These are phyloP conservation scores for Coregonus clupeaformis DNA, from an alignment of 2,113 vertebrate species.

Conservation along the genomic window DNA sequence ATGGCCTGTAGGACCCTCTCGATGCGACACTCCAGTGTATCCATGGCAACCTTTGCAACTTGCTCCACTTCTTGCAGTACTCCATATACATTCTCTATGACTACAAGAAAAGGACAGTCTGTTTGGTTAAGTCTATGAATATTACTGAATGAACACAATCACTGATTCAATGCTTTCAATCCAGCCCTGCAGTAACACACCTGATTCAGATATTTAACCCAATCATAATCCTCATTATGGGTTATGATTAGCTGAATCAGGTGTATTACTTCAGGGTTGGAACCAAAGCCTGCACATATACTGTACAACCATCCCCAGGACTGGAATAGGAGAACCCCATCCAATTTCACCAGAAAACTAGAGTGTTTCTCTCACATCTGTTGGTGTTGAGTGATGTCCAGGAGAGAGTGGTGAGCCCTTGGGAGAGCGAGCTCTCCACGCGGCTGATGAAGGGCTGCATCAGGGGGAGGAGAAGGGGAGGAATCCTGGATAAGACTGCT, in stretches of 20 bases:
- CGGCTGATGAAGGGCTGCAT: conserved; percentile 73
- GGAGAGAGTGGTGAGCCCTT: conserved; percentile 73
- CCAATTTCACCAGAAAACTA: too few species aligned
- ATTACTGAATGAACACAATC: not conserved
- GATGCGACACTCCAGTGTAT: conserved; percentile 80
- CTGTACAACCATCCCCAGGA: too few species aligned
- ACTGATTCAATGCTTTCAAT: not conserved
- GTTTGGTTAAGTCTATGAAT: not conserved
- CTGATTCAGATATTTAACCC: too few species aligned
- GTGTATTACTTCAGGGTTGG: too few species aligned
- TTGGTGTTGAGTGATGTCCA: conserved; percentile 75
- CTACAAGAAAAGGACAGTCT: conserved; percentile 55
- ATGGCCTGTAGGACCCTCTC: conserved; percentile 67
- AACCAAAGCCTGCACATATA: too few species aligned
- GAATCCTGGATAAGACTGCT: conserved; percentile 56
- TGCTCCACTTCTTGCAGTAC: conserved; percentile 69
- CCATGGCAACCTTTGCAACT: conserved; percentile 57
- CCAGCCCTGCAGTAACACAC: too few species aligned
- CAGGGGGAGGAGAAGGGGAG: conserved; percentile 67
- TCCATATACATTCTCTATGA: conserved; percentile 65
- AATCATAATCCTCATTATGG: too few species aligned
- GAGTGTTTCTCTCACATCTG: conserved; percentile 55
- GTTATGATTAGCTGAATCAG: too few species aligned
- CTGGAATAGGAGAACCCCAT: too few species aligned
- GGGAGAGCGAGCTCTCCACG: conserved; percentile 72